These are phyloP conservation scores for Crotophaga sulcirostris DNA, from an alignment of 2,113 vertebrate genomes.

Conservation along the genomic window DNA sequence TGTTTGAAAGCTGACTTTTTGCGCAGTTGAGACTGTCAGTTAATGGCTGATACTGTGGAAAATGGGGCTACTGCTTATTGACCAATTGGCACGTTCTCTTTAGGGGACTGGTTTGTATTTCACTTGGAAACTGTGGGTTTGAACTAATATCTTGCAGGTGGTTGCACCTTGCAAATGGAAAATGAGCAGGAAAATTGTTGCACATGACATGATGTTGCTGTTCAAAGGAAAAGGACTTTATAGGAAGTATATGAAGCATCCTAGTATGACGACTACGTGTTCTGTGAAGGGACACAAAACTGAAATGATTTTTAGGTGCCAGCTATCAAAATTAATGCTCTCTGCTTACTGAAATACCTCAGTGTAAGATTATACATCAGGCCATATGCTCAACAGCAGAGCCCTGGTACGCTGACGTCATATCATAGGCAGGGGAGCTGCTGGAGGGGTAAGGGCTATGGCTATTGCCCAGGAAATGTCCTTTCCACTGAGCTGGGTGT, in stretches of 20 bases:
- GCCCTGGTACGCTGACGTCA: not conserved
- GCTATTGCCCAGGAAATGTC: constrained; percentile 51
- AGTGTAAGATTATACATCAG: not conserved
- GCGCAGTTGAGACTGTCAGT: not conserved
- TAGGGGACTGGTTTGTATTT: not conserved
- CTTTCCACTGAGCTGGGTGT: constrained; percentile 57
- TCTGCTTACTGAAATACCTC: not conserved
- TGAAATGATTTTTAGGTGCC: not conserved
- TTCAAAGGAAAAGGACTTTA: not conserved
- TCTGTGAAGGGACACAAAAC: not conserved
- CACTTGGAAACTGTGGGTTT: not conserved
- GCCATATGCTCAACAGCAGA: not conserved
- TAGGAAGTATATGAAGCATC: not conserved
- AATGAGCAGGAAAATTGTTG: not conserved
- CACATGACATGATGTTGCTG: not conserved
- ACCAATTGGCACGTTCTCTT: not conserved
- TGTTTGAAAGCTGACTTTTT: not conserved
- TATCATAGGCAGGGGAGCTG: not conserved
- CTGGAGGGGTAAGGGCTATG: not conserved
- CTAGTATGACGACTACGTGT: not conserved
- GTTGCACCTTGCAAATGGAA: not conserved
- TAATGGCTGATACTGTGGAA: not conserved
- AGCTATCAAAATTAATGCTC: not conserved
- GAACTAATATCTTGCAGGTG: not conserved
- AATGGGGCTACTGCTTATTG: not conserved